Conservation (phyloP, 2,113 vertebrate genomes). For the Rhinopomastus cyanomelas region DNA sequence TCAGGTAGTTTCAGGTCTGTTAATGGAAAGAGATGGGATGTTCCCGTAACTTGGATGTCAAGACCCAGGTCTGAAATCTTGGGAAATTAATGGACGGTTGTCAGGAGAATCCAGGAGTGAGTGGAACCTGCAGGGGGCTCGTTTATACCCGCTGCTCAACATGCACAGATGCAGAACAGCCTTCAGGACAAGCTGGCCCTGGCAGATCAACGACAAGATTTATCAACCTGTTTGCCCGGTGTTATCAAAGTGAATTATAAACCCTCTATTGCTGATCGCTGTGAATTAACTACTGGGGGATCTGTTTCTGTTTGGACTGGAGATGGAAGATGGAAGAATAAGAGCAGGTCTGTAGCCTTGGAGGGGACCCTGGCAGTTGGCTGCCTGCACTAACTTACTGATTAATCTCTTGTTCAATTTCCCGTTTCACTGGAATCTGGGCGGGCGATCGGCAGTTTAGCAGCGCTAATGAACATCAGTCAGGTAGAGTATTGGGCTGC, state of each 20-base stretch:
- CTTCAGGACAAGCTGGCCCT: neutral
- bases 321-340: neutral
- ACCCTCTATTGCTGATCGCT: neutral
- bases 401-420: neutral
- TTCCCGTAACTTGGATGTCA: neutral
- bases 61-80: neutral
- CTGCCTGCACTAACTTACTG: neutral
- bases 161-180: neutral
- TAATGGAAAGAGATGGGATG: neutral
- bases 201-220: neutral
- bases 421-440: neutral
- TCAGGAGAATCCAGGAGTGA: neutral
- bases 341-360: neutral
- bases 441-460: neutral
- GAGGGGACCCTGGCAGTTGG: neutral
- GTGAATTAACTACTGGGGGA: neutral
- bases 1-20: neutral
- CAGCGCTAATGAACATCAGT: neutral
- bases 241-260: neutral
- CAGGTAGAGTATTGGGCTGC: neutral
- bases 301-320: neutral
- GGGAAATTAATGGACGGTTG: neutral
- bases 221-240: neutral
- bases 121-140: neutral
- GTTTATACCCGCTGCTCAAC: neutral